These are phyloP conservation scores for Collichthys lucidus DNA, from an alignment of 2,113 vertebrate genomes.

Conservation along the genomic window DNA sequence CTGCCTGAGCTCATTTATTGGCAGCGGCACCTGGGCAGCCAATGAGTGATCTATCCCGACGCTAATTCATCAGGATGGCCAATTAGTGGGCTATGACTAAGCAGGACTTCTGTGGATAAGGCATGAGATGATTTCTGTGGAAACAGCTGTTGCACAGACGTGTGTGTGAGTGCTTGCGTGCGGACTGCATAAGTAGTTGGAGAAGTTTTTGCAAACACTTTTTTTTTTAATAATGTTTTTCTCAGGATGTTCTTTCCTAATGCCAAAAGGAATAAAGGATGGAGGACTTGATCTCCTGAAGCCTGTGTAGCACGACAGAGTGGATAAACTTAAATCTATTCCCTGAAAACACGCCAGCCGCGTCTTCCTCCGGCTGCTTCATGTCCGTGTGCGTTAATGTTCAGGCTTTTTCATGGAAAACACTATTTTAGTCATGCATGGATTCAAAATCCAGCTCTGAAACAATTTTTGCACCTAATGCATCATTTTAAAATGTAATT, in stretches of 20 bases:
- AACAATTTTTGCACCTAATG: not conserved
- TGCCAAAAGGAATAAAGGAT: not conserved
- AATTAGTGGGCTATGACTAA: constrained; percentile 63
- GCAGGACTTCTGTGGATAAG: constrained; percentile 25
- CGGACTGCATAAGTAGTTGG: constrained; percentile 19
- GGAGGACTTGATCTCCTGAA: not conserved
- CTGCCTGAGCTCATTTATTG: constrained; percentile 50
- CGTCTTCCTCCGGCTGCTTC: constrained; percentile 25
- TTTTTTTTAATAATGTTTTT: not conserved
- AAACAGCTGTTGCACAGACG: constrained; percentile 43
- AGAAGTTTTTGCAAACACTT: not conserved
- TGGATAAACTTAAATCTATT: not conserved
- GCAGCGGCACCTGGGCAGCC: constrained; percentile 46
- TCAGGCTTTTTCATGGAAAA: constrained; percentile 1
- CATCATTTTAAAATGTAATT: not conserved
- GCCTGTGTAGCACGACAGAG: not conserved
- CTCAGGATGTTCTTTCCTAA: not conserved
- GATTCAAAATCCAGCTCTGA: too few relatives aligned
- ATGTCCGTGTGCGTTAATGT: constrained; percentile 7
- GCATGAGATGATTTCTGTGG: constrained; percentile 11
- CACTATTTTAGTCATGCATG: too few relatives aligned
- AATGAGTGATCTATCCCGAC: constrained; percentile 50
- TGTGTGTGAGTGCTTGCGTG: not conserved
- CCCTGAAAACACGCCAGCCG: constrained; percentile 11
- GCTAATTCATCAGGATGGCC: constrained; percentile 65